A percentile compares a stretch with the other conserved stretches of the same genome.
Evolutionary conservation across 2,113 vertebrate species (phyloP).

Genomic region (Paraplagusia blochii): DNA sequence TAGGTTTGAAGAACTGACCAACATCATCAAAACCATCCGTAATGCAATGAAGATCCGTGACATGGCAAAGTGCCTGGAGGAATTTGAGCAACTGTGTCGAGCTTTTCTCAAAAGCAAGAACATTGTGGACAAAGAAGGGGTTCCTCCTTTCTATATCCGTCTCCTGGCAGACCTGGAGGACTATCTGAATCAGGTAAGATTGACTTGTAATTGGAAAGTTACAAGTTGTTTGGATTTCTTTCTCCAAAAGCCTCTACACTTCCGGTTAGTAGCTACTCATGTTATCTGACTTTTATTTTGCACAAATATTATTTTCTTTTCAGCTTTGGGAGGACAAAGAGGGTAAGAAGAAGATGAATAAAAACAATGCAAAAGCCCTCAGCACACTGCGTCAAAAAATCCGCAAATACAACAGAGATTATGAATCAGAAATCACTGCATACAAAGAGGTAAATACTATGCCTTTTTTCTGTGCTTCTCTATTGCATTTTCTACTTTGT

Average conservation of each 20-base stretch:
- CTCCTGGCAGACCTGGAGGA: constrained; percentile 88
- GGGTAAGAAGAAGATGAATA: constrained; percentile 94
- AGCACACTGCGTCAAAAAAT: constrained; percentile 90
- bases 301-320: constrained; percentile 5
- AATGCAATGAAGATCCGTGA: constrained; percentile 95
- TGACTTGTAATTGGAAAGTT: not conserved
- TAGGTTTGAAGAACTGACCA: constrained; percentile 91
- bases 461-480: not conserved
- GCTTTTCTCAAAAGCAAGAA: constrained; percentile 88
- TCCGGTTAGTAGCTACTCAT: too few species aligned
- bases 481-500: not conserved
- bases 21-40: constrained; percentile 89
- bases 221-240: too few species aligned
- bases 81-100: constrained; percentile 88
- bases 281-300: not conserved
- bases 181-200: constrained; percentile 85
- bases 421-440: constrained; percentile 78
- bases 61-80: constrained; percentile 89
- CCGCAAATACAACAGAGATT: constrained; percentile 90
- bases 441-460: constrained; percentile 82
- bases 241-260: too few species aligned
- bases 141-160: constrained; percentile 86
- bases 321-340: constrained; percentile 92
- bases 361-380: constrained; percentile 89
- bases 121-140: constrained; percentile 90